Conservation (phyloP, 2,888 invertebrate species). For the Caenorhabditis sp. region DNA sequence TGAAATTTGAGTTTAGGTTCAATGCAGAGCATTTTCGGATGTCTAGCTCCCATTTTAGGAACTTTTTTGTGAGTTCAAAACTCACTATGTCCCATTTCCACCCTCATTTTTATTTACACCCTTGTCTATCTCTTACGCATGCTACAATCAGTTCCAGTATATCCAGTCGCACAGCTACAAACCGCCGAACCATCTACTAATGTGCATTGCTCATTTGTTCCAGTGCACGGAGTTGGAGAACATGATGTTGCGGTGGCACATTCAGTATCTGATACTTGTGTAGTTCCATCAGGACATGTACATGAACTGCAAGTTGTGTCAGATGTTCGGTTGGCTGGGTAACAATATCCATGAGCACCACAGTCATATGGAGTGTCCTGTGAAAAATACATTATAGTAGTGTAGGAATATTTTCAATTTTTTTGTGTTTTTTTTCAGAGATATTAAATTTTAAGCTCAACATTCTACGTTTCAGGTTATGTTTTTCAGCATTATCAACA, state of each 20-base stretch:
- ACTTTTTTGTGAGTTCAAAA: no score
- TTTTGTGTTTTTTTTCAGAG: no score
- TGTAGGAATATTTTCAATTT: no score
- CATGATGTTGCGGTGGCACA: slow-evolving; percentile 25
- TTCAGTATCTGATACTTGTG: slow-evolving; percentile 26
- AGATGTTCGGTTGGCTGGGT: slow-evolving; percentile 26
- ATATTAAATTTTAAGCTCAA: no score
- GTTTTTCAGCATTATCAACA: no score
- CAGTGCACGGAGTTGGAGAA: slow-evolving; percentile 30
- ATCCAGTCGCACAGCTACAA: slow-evolving; percentile 40
- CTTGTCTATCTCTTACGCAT: slow-evolving; percentile 28
- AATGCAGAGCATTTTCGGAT: no score
- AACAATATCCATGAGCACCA: slow-evolving; percentile 37
- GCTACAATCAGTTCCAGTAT: slow-evolving; percentile 40
- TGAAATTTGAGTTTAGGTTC: no score
- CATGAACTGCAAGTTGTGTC: slow-evolving; percentile 24
- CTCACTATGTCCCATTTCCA: background rate
- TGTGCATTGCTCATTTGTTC: slow-evolving; percentile 29
- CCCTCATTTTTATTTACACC: slow-evolving; percentile 6
- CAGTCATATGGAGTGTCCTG: slow-evolving; percentile 29
- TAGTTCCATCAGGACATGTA: slow-evolving; percentile 28
- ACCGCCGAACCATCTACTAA: slow-evolving; percentile 24
- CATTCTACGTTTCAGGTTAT: no score
- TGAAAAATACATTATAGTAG: no score
- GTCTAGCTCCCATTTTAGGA: no score